These are phyloP conservation scores for Bubo scandiacus DNA, from an alignment of 2,113 vertebrate genomes.

Conservation along the genomic window DNA sequence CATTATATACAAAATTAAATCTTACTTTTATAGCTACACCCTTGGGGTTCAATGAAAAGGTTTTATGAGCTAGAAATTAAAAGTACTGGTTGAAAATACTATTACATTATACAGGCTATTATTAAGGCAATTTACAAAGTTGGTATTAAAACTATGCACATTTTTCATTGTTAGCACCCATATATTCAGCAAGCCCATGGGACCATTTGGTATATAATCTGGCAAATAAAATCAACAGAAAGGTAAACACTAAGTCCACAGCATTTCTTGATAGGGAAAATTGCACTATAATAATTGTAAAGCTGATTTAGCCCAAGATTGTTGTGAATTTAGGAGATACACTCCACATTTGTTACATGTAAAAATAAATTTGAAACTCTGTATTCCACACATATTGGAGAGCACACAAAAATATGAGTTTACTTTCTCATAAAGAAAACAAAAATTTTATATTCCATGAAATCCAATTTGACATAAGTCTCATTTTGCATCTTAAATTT, in stretches of 20 bases:
- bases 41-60: slow-evolving; percentile 85
- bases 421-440: neutral
- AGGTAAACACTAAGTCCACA: slow-evolving; percentile 73
- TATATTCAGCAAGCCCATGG: slow-evolving; percentile 81
- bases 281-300: slow-evolving; percentile 51
- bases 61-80: slow-evolving; percentile 89
- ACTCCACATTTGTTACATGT: neutral
- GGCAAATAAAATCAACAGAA: slow-evolving; percentile 77
- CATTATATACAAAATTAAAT: slow-evolving; percentile 88
- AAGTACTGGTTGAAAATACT: slow-evolving; percentile 85
- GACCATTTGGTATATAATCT: slow-evolving; percentile 76
- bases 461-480: neutral
- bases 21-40: slow-evolving; percentile 85
- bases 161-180: slow-evolving; percentile 81
- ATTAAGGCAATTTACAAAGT: slow-evolving; percentile 87
- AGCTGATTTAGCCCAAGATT: slow-evolving; percentile 63
- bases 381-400: neutral
- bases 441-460: neutral
- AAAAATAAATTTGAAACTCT: slow-evolving; percentile 13
- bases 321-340: slow-evolving; percentile 42
- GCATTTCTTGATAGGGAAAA: slow-evolving; percentile 66
- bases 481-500: neutral
- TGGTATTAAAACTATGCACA: slow-evolving; percentile 78
- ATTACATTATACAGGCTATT: slow-evolving; percentile 83
- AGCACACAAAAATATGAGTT: neutral